Evolutionary conservation across 2,113 vertebrate genomes (phyloP), one percentile per base, ranked within the genome.

Genomic region (Ctenomys sociabilis): DNA sequence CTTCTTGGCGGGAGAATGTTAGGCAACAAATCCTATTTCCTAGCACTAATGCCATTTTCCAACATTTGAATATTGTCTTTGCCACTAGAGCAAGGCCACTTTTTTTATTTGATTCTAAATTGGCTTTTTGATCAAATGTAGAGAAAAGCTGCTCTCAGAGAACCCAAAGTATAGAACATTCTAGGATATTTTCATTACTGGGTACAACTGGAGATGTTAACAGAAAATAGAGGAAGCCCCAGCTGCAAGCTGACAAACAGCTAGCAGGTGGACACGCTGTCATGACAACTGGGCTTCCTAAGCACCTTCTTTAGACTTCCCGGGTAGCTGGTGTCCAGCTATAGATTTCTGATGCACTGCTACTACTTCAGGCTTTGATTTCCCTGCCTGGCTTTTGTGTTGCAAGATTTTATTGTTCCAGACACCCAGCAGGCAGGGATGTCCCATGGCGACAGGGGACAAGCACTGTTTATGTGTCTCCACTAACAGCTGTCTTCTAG

Each of bases 401-500:
- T 81, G 92, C 94, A 93, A 72, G 59, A 13, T 88, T 95, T 95
- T 90, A 90, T 92, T 95, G 86, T 95, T 90, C 88, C 81, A 88
- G 91, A 95, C 24, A 61, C 82, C 49, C 90, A 88, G 95, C 90
- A 96, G 88, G 95, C 85, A 45, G 82, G 66, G 81, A 84, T 22
- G 40, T 77, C 95, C 95, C 81, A 37, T 52, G 5, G 96, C n/a
- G 87, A 77, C 12, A 32, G n/a, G 83, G 90, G 52, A 93, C 96
- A 97, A 95, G 88, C 43, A 81, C 43, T 97, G 70, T 97, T 97
- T 96, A 92, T 90, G 78, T 37, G 52, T 95, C 81, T 77, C 63
- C 64, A 77, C 59, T 85, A 92, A 88, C 96, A 97, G 95, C 95
- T 97, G 96, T 87, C 88, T 96, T 87, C 88, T 84, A 87, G 82